Evolutionary conservation across 2,888 invertebrate species (phyloP).

Genomic region (Eilema caniola): DNA sequence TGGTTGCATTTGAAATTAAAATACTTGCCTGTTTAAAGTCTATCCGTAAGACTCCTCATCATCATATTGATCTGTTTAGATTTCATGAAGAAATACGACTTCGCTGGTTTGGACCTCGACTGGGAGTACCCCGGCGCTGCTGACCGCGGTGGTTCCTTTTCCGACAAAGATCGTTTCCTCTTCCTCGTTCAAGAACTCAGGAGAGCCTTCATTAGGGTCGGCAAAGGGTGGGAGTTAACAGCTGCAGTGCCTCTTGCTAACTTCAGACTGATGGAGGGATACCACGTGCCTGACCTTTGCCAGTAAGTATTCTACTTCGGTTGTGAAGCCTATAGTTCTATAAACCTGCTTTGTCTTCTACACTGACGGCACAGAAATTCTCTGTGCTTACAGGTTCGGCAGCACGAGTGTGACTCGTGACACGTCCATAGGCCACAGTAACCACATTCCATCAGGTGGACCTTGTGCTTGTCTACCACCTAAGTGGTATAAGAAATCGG

Average conservation of each 20-base stretch:
- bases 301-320: slow-evolving; percentile 86
- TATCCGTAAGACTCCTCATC: no score
- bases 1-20: no score
- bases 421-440: no score
- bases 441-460: no score
- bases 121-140: slow-evolving; percentile 97
- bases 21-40: no score
- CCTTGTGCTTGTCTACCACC: no score
- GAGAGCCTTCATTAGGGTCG: slow-evolving; percentile 91
- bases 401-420: no score
- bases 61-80: slow-evolving; percentile 68
- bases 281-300: slow-evolving; percentile 96
- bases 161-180: slow-evolving; percentile 94
- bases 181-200: slow-evolving; percentile 94
- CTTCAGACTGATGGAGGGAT: slow-evolving; percentile 95
- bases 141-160: slow-evolving; percentile 94
- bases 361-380: no score
- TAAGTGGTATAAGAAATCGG: no score
- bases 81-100: slow-evolving; percentile 92
- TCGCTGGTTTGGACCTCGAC: slow-evolving; percentile 95
- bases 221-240: slow-evolving; percentile 94
- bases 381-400: no score
- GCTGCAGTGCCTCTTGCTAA: slow-evolving; percentile 96
- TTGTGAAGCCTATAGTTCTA: no score
- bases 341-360: no score